Evolutionary conservation across 2,888 invertebrate genomes (phyloP).

Genomic region (Chaetogeoica ovagalla): DNA sequence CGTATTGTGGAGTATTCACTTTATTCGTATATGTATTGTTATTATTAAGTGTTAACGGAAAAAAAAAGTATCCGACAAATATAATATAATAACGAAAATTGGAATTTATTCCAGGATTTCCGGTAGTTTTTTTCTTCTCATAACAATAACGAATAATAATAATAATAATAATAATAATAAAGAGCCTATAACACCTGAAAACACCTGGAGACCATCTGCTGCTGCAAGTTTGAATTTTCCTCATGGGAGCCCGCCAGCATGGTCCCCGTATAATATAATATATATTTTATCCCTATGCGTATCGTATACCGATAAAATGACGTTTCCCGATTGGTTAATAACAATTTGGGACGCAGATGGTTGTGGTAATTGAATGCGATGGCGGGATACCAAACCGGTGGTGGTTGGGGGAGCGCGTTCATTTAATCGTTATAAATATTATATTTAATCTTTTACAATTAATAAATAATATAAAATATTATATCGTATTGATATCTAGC

Average conservation of each 20-base stretch:
- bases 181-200: slow-evolving; percentile 14
- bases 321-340: slow-evolving; percentile 35
- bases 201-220: slow-evolving; percentile 51
- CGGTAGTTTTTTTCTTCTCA: slow-evolving; percentile 11
- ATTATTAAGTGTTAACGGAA: neutral
- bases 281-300: neutral
- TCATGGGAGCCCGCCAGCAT: slow-evolving; percentile 20
- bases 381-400: slow-evolving; percentile 15
- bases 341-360: slow-evolving; percentile 41
- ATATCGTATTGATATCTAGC: no score
- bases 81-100: slow-evolving; percentile 4
- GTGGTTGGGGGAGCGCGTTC: neutral
- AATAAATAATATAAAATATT: neutral
- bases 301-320: slow-evolving; percentile 17
- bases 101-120: slow-evolving; percentile 31
- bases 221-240: slow-evolving; percentile 39
- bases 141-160: slow-evolving; percentile 20
- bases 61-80: neutral
- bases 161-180: slow-evolving; percentile 6
- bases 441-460: slow-evolving; percentile 8
- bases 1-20: no score
- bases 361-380: slow-evolving; percentile 43
- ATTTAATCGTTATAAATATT: slow-evolving; percentile 34
- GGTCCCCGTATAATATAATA: neutral
- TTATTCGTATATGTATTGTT: neutral